Evolutionary conservation across 2,113 vertebrate species (phyloP).

Genomic region (Ranitomeya variabilis): DNA sequence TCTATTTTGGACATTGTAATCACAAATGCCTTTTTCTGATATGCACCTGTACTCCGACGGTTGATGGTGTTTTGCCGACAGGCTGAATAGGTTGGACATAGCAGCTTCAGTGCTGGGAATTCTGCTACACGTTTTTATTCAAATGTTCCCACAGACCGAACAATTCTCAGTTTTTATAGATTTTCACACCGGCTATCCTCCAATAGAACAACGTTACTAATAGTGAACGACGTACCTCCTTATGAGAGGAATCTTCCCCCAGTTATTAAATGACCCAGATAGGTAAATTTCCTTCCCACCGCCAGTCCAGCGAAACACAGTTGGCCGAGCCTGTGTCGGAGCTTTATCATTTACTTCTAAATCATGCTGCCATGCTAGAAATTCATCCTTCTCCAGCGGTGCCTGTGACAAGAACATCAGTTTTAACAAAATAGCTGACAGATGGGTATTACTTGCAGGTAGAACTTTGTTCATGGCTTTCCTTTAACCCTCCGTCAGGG

Average conservation of each 20-base stretch:
- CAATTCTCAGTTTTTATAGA: background rate
- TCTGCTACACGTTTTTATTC: no score
- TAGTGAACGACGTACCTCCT: conserved; percentile 77
- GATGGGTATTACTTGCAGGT: background rate
- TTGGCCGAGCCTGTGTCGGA: conserved; percentile 82
- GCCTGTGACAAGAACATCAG: conserved; percentile 66
- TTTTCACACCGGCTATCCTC: background rate
- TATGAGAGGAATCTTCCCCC: conserved; percentile 94
- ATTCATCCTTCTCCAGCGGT: conserved; percentile 86
- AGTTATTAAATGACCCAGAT: conserved; percentile 98
- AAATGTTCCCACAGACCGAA: background rate
- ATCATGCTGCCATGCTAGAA: conserved; percentile 93
- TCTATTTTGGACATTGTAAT: no score
- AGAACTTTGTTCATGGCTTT: no score
- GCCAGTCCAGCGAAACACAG: conserved; percentile 91
- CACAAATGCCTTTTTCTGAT: no score
- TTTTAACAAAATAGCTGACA: background rate
- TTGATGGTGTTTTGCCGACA: no score
- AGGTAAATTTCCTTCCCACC: conserved; percentile 91
- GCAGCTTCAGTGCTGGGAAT: no score
- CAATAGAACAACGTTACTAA: background rate
- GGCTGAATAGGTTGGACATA: no score
- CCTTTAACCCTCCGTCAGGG: no score
- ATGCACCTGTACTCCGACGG: no score
- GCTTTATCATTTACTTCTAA: conserved; percentile 84